Evolutionary conservation across 2,888 invertebrate genomes (phyloP).

Genomic region (Leptinotarsa haldemani): DNA sequence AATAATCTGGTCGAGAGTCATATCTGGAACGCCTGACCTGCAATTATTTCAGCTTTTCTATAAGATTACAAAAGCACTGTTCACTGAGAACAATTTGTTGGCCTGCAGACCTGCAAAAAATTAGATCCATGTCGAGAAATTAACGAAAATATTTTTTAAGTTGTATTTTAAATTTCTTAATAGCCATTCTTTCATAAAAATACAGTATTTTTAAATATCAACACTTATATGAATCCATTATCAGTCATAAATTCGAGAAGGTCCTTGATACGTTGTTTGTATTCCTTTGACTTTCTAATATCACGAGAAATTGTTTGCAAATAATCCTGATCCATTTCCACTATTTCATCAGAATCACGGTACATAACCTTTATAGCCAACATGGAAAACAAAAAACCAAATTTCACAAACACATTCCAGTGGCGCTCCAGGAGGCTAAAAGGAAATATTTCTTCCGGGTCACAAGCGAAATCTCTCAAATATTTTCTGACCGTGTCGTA

Average conservation of each 20-base stretch:
- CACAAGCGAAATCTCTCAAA: constrained; percentile 47
- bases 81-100: too few species aligned
- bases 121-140: too few species aligned
- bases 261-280: constrained; percentile 22
- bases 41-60: too few species aligned
- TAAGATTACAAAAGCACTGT: too few species aligned
- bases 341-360: constrained; percentile 32
- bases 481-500: constrained; percentile 50
- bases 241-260: constrained; percentile 22
- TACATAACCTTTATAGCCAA: constrained; percentile 34
- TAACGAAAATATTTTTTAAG: too few species aligned
- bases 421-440: constrained; percentile 29
- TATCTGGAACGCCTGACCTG: too few species aligned
- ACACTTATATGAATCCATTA: too few species aligned
- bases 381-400: constrained; percentile 31
- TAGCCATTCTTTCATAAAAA: too few species aligned
- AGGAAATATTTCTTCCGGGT: constrained; percentile 52
- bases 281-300: constrained; percentile 5
- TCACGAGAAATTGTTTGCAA: neutral
- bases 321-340: neutral
- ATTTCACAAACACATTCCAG: constrained; percentile 28
- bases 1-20: too few species aligned
- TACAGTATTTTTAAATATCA: too few species aligned
- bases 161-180: too few species aligned
- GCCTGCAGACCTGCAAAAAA: too few species aligned